phyloP scores from a whole-genome alignment of 2,113 vertebrate species.

The Ranitomeya imitator region DNA sequence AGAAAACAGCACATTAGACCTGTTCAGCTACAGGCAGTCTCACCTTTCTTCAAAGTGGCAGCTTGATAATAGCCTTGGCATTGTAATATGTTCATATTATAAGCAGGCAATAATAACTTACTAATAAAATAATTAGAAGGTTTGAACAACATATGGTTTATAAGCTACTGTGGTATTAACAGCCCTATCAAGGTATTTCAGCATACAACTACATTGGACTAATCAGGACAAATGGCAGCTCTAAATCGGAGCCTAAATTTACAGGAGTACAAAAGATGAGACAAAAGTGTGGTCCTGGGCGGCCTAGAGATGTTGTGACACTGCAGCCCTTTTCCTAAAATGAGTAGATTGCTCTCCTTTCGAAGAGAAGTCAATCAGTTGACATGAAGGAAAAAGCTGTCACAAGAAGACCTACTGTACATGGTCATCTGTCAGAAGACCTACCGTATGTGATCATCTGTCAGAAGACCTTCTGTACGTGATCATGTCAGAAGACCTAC shows the following conservation, averaged over 20 bases:
- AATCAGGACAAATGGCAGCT: not conserved
- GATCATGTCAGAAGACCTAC: no score
- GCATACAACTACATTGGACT: not conserved
- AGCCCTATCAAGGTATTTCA: not conserved
- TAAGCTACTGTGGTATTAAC: not conserved
- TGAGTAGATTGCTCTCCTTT: no score
- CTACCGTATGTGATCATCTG: no score
- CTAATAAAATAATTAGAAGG: conserved; percentile 7
- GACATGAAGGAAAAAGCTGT: no score
- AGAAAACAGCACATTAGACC: not conserved
- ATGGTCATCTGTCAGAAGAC: no score
- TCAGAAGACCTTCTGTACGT: no score
- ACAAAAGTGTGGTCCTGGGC: no score
- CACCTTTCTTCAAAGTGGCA: conserved; percentile 7
- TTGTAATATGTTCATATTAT: conserved; percentile 17
- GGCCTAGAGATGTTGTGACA: no score
- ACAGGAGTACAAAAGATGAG: not conserved
- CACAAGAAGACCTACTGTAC: no score
- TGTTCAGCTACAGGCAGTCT: not conserved
- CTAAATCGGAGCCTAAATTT: not conserved
- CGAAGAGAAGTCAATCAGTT: no score
- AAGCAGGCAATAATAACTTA: not conserved
- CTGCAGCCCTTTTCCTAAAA: no score
- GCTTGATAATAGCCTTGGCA: conserved; percentile 5
- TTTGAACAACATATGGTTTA: not conserved